Conservation (phyloP, 2,113 vertebrate genomes). For the Aldabrachelys gigantea region DNA sequence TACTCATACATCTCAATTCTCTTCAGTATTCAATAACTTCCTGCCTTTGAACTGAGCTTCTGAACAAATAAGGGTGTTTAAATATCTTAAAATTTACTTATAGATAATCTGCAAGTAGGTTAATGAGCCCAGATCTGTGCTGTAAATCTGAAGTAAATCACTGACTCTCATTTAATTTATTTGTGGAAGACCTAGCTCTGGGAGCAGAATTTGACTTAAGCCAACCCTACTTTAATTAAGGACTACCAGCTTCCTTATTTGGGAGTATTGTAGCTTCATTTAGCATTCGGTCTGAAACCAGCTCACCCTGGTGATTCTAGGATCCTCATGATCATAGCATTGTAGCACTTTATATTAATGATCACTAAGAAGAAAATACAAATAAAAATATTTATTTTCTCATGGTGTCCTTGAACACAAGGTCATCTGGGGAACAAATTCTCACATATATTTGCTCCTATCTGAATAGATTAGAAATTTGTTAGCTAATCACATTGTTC, state of each 20-base stretch:
- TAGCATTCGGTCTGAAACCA: background rate
- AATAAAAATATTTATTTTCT: conserved; percentile 10
- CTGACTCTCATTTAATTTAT: too few species aligned
- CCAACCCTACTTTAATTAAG: background rate
- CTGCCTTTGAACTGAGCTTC: background rate
- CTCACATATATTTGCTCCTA: conserved; percentile 19
- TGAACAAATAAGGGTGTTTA: background rate
- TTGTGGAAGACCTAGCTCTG: background rate
- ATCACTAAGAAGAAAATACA: background rate
- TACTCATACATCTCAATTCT: background rate
- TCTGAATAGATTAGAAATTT: conserved; percentile 18
- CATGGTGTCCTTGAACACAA: background rate
- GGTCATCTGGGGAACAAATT: conserved; percentile 7
- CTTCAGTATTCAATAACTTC: background rate
- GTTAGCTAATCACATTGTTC: conserved; percentile 29
- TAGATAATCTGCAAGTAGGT: too few species aligned
- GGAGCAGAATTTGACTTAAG: background rate
- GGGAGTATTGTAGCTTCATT: accelerated
- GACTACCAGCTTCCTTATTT: background rate
- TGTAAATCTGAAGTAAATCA: too few species aligned
- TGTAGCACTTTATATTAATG: background rate
- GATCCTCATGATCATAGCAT: background rate
- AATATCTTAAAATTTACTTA: too few species aligned
- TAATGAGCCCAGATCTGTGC: too few species aligned
- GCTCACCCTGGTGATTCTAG: background rate